phyloP scores from a whole-genome alignment of 2,113 vertebrate species.

The Amia ocellicauda region DNA sequence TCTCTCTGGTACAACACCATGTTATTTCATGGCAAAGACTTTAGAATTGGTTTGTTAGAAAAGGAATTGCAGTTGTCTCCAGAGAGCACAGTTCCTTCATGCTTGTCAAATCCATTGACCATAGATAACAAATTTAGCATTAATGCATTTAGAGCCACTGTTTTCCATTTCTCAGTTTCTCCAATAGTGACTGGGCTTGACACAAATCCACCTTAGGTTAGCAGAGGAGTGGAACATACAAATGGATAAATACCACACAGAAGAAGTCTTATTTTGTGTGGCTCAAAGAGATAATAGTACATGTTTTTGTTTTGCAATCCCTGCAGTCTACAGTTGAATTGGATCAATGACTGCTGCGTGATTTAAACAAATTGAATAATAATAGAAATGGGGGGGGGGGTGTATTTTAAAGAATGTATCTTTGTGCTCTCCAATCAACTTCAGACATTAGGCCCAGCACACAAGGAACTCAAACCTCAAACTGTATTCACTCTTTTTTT shows the following conservation, averaged over 20 bases:
- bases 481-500: too few species aligned
- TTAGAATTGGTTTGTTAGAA: slow-evolving; percentile 14
- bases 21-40: slow-evolving; percentile 12
- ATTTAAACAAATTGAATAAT: too few species aligned
- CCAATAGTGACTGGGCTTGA: not conserved
- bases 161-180: slow-evolving; percentile 15
- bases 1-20: slow-evolving; percentile 9
- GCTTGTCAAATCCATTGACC: slow-evolving; percentile 22
- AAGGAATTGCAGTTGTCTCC: not conserved
- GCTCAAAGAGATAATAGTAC: too few species aligned
- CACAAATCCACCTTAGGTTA: not conserved
- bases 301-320: too few species aligned
- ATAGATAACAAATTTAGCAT: slow-evolving; percentile 21
- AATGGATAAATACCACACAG: not conserved
- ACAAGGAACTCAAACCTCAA: too few species aligned
- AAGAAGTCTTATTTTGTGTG: too few species aligned
- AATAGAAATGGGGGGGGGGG: too few species aligned
- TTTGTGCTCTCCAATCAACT: too few species aligned
- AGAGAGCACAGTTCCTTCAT: slow-evolving; percentile 4
- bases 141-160: slow-evolving; percentile 1
- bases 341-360: too few species aligned
- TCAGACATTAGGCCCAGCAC: too few species aligned
- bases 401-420: too few species aligned
- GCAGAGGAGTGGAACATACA: not conserved
- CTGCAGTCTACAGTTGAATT: too few species aligned